phyloP scores from a whole-genome alignment of 2,888 invertebrate species.

The Elgonia sp. region DNA sequence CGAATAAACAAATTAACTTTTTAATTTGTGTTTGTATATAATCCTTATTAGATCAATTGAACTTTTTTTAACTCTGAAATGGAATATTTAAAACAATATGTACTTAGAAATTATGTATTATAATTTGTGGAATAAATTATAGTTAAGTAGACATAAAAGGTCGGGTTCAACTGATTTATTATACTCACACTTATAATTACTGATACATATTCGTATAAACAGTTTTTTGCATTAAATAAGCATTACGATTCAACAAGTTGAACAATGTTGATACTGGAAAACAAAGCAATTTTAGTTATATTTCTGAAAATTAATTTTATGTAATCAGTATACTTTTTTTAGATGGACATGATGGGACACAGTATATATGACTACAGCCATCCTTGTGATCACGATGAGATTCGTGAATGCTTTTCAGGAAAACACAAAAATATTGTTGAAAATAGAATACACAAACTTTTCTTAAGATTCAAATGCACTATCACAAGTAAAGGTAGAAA shows the following conservation, averaged over 20 bases:
- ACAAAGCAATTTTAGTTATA: background rate
- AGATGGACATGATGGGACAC: slow-evolving; percentile 98
- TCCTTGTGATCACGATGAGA: slow-evolving; percentile 97
- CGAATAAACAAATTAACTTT: too few relatives aligned
- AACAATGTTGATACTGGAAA: background rate
- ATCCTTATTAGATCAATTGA: background rate
- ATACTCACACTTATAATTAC: background rate
- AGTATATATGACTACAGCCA: slow-evolving; percentile 97
- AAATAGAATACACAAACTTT: slow-evolving; percentile 89
- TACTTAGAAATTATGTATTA: background rate
- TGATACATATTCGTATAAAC: background rate
- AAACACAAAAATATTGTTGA: slow-evolving; percentile 86
- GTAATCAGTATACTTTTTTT: slow-evolving; percentile 82
- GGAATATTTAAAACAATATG: background rate
- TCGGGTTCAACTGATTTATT: background rate
- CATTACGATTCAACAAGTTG: too few relatives aligned
- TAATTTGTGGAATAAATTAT: slow-evolving; percentile 3
- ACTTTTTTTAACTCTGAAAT: background rate
- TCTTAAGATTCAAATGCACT: slow-evolving; percentile 96
- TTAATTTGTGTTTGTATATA: too few relatives aligned
- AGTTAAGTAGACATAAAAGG: background rate
- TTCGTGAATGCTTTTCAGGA: slow-evolving; percentile 89
- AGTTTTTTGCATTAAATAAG: too few relatives aligned
- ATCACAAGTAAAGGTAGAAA: slow-evolving; percentile 97
- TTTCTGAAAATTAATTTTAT: background rate